A percentile compares a stretch with the other conserved stretches of the same genome.
These are phyloP conservation scores for Brachionus angularis DNA, from an alignment of 1,140 invertebrate genomes.

Conservation along the genomic window DNA sequence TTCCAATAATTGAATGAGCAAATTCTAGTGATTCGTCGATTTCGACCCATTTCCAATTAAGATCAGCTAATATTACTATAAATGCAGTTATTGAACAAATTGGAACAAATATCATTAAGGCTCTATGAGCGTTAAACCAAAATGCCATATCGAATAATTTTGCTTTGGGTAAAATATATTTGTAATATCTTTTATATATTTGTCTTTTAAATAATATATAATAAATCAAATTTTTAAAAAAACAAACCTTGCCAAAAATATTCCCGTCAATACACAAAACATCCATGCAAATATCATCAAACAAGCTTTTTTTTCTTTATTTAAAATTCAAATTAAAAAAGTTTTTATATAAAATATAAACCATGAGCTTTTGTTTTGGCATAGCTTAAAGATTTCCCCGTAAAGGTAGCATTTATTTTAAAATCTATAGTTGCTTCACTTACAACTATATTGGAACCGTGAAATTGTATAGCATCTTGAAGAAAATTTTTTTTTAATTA, in stretches of 20 bases:
- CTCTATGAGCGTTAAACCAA: constrained; percentile 29
- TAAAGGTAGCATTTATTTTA: not conserved
- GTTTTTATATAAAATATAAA: not conserved
- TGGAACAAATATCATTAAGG: constrained; percentile 26
- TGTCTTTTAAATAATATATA: not conserved
- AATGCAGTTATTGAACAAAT: constrained; percentile 27
- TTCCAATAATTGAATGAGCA: constrained; percentile 39
- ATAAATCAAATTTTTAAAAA: not conserved
- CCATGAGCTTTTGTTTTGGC: constrained; percentile 33
- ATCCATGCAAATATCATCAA: constrained; percentile 37
- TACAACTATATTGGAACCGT: not conserved
- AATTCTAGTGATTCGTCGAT: not conserved
- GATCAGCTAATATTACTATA: constrained; percentile 28
- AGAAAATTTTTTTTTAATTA: not conserved
- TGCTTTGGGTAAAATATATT: constrained; percentile 14
- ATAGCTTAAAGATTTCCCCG: not conserved
- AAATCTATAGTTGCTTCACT: constrained; percentile 20
- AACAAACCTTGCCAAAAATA: constrained; percentile 3
- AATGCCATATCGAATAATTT: constrained; percentile 27
- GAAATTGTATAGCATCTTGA: constrained; percentile 6
- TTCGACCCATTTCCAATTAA: constrained; percentile 39
- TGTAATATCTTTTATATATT: constrained; percentile 11
- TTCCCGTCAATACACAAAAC: constrained; percentile 17
- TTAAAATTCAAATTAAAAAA: not conserved
- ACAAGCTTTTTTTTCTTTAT: not conserved